These are phyloP conservation scores for Branchipolynoe longqiensis DNA, from an alignment of 2,888 invertebrate species.

Conservation along the genomic window DNA sequence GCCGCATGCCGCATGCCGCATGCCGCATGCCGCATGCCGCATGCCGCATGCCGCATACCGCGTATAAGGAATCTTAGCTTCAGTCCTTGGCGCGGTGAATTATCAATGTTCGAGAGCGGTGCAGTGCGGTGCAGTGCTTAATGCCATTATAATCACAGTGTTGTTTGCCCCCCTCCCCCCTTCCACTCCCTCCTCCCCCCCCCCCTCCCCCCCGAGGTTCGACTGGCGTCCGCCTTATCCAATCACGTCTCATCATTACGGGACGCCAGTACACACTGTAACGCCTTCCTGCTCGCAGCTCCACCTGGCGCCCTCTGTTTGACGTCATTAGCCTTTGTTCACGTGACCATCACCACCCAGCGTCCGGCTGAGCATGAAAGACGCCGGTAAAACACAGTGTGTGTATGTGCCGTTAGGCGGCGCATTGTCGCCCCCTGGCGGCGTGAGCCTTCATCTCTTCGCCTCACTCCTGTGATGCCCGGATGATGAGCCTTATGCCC, in stretches of 20 bases:
- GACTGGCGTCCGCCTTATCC: constrained; percentile 34
- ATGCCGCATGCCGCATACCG: too few relatives aligned
- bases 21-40: too few relatives aligned
- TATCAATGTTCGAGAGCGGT: not conserved
- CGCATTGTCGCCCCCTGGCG: constrained; percentile 18
- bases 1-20: too few relatives aligned
- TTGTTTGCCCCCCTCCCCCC: too few relatives aligned
- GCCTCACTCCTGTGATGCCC: not conserved
- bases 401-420: constrained; percentile 19
- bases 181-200: too few relatives aligned
- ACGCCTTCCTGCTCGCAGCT: not conserved
- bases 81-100: constrained; percentile 22
- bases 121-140: constrained; percentile 5
- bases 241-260: constrained; percentile 46
- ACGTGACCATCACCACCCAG: not conserved
- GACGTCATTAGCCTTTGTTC: constrained; percentile 50
- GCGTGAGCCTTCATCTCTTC: constrained; percentile 2
- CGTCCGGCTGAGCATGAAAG: not conserved
- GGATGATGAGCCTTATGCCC: constrained; percentile 35
- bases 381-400: not conserved
- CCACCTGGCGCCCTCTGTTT: constrained; percentile 41
- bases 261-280: not conserved
- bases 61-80: too few relatives aligned
- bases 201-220: not conserved
- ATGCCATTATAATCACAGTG: constrained; percentile 31